Base-by-base conservation (phyloP, 2,113 vertebrate genomes). In the Todiramphus chloris region DNA sequence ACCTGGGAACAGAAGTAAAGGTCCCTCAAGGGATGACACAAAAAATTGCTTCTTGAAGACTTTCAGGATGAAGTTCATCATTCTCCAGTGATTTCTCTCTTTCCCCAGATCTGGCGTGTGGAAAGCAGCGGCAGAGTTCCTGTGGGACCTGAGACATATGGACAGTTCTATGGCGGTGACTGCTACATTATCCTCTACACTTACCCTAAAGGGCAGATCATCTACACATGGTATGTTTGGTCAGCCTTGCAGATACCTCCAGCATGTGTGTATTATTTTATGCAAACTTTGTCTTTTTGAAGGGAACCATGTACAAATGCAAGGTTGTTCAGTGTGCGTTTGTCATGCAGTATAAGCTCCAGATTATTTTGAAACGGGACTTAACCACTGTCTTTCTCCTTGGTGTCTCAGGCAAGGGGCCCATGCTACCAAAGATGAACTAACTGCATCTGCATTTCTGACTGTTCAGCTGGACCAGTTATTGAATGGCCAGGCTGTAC, bases 141-240 rank as follows among this genome's bases (percentile, higher is more conserved):
- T 33, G 91, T 99, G 21, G 98, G 97, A 75, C 97, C 89, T 2
- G 84, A 94, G 37, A 97, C 96, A 0, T 98, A 98, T 0, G 99
- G 99, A 3, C 98, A 99, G 86, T 99, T 99, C 97, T 99, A 98
- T 5, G 98, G 99, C 9, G 99, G 99, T 11, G 99, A 99, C 96
- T 99, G 99, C 96, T 99, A 99, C 97, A 99, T 99, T 74, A 98
- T 99, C 79, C 98, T 99, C 75, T 99, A 99, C 94, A 99, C 98
- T 19, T 99, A 99, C 27, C 90, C 94, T 68, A 97, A 62, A 94
- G 98, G 98, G 48, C 98, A 98, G 96, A 98, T 99, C 67, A 99
- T 99, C 95, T 99, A 99, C 90, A 99, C 98, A 0, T 99, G 99
- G 99, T 99, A 97, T 80, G 98, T 96, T 58, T 82, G 18, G 28